Conservation (phyloP, 2,888 invertebrate species). For the Acleris laterana region DNA sequence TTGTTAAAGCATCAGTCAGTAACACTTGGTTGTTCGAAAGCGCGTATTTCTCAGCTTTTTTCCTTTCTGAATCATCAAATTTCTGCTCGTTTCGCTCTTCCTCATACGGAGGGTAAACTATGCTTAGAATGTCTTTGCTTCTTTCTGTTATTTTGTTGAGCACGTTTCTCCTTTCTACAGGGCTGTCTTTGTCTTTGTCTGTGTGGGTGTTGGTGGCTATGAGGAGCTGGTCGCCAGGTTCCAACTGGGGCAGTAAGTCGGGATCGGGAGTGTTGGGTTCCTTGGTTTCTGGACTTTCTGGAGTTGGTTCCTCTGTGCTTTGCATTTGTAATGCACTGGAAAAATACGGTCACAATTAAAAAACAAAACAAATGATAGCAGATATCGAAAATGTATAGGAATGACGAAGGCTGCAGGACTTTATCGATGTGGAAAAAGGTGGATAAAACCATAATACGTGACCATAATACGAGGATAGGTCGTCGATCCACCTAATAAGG, state of each 20-base stretch:
- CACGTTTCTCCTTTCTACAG: slow-evolving; percentile 67
- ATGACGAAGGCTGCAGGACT: too few species aligned
- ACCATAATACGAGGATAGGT: too few species aligned
- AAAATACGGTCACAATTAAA: slow-evolving; percentile 8
- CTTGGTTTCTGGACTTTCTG: slow-evolving; percentile 50
- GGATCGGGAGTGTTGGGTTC: slow-evolving; percentile 52
- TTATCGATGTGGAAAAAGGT: too few species aligned
- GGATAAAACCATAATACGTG: too few species aligned
- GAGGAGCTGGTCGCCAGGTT: slow-evolving; percentile 87
- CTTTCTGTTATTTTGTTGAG: slow-evolving; percentile 74
- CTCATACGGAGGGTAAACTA: slow-evolving; percentile 75
- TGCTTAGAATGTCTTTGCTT: slow-evolving; percentile 77
- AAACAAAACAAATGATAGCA: background rate
- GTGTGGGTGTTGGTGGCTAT: slow-evolving; percentile 61
- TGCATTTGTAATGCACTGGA: slow-evolving; percentile 49
- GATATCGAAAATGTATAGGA: too few species aligned
- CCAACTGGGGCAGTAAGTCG: slow-evolving; percentile 78
- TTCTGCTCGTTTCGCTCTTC: slow-evolving; percentile 73
- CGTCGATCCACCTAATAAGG: too few species aligned
- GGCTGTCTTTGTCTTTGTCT: slow-evolving; percentile 48
- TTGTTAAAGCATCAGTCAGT: slow-evolving; percentile 63
- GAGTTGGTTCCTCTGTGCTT: slow-evolving; percentile 41
- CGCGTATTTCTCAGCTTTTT: slow-evolving; percentile 78
- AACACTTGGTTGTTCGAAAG: slow-evolving; percentile 71
- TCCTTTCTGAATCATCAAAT: slow-evolving; percentile 73